Base-by-base conservation (phyloP, 2,888 invertebrate species). In the Himalopsyche kuldschensis region DNA sequence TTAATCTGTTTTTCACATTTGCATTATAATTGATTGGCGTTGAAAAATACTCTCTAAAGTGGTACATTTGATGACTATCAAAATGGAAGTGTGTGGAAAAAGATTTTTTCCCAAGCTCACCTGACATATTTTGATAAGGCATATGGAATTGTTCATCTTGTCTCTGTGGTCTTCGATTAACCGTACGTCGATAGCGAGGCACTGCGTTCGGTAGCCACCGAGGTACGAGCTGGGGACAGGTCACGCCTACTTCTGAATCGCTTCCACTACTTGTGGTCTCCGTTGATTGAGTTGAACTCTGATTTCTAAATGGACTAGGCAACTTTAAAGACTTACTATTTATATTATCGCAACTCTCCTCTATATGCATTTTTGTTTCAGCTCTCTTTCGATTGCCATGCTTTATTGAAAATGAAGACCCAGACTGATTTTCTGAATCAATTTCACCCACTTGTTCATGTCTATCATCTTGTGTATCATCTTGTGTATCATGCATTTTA, bases 151-250 rank as follows among this genome's bases (percentile, higher is more conserved):
- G 63, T 79, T 86, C 85, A 17, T 87, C 87, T 83, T 86, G 85
- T 55, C 85, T 78, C 47, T 84, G 80, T 48, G 35, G 80, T 75
- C 84, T 86, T 30, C 82, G 82, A 41, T 82, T 82, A 46, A 83
- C 32, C 3, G 80, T 85, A 15, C 85, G 78, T 41, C 84, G 69
- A 11, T 86, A 78, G 3, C 86, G 79, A 41, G 83, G 78, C 15
- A 35, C 84, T 30, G 75, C 79, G 41, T 89, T 88, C 10, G 89
- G 87, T 85, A 90, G 88, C 91, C 91, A 91, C 88, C 81, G 91
- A 90, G 85, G 91, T 90, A 86, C 90, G 88, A 85, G 90, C 88
- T 87, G 90, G 0, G 86, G 86, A 90, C 87, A 91, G 87, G 88
- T 89, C 87, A 85, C 90, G 88, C 89, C 89, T 17, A 90, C 90